Percentiles rank a stretch among this genome's conserved stretches.
phyloP scores from a whole-genome alignment of 2,797 vertebrate species.

The Pangasius larnaudii region DNA sequence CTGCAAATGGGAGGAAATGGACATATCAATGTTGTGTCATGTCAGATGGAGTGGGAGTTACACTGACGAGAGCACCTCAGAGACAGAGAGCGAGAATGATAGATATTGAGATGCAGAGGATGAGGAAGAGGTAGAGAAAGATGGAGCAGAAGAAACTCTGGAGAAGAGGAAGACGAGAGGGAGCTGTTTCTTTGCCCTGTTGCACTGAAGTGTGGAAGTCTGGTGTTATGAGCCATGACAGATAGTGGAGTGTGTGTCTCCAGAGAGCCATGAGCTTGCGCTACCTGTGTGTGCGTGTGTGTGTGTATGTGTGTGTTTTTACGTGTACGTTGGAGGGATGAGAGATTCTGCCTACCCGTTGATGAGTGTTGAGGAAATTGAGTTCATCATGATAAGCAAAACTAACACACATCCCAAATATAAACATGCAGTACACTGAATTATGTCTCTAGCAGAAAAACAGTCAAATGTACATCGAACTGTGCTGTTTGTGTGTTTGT shows the following conservation, averaged over 20 bases:
- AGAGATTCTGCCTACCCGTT: constrained; percentile 26
- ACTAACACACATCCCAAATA: not conserved
- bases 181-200: constrained; percentile 31
- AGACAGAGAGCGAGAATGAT: constrained; percentile 11
- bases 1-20: constrained; percentile 58
- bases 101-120: constrained; percentile 21
- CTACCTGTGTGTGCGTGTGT: constrained; percentile 56
- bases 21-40: constrained; percentile 54
- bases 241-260: constrained; percentile 70
- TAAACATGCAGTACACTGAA: not conserved
- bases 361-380: constrained; percentile 38
- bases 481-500: not conserved
- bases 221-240: constrained; percentile 67
- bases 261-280: constrained; percentile 69
- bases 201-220: constrained; percentile 47
- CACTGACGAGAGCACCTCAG: constrained; percentile 7
- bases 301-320: constrained; percentile 32
- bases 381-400: constrained; percentile 43
- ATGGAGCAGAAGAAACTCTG: constrained; percentile 17
- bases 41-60: constrained; percentile 41
- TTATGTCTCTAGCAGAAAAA: not conserved
- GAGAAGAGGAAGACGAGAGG: constrained; percentile 6
- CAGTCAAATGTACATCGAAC: not conserved
- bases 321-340: not conserved
- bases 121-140: not conserved